phyloP scores from a whole-genome alignment of 1,140 invertebrate species.

The Oscheius sp. region DNA sequence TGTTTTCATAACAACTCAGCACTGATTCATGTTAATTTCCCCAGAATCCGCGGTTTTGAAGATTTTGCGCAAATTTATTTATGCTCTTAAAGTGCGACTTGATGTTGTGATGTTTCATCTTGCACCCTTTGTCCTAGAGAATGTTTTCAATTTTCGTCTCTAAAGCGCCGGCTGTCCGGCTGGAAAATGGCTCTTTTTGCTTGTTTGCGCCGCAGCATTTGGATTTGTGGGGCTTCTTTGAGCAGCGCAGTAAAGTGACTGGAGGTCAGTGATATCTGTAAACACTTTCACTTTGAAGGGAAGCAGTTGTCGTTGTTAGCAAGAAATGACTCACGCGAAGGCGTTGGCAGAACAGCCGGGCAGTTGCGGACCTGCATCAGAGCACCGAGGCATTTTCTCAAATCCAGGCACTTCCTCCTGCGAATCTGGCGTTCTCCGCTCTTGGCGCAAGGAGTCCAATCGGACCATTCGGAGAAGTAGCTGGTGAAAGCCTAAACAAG shows the following conservation, averaged over 20 bases:
- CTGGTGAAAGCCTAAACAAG: not conserved
- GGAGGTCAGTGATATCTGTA: not conserved
- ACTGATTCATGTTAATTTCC: no score
- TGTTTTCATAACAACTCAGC: no score
- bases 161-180: not conserved
- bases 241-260: not conserved
- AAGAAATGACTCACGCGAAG: not conserved
- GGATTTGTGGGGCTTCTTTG: not conserved
- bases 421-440: constrained; percentile 55
- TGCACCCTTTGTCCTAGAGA: no score
- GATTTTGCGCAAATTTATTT: no score
- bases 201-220: not conserved
- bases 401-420: constrained; percentile 55
- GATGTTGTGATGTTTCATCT: no score
- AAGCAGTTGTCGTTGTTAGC: not conserved
- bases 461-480: constrained; percentile 55
- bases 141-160: no score
- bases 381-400: constrained; percentile 53
- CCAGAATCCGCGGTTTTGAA: no score
- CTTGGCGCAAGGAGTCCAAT: constrained; percentile 54
- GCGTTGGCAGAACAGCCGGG: constrained; percentile 21
- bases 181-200: not conserved
- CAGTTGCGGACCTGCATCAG: constrained; percentile 54
- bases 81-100: no score
- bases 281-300: not conserved